Conservation (phyloP, 2,797 vertebrate genomes). For the Spinus pinus region DNA sequence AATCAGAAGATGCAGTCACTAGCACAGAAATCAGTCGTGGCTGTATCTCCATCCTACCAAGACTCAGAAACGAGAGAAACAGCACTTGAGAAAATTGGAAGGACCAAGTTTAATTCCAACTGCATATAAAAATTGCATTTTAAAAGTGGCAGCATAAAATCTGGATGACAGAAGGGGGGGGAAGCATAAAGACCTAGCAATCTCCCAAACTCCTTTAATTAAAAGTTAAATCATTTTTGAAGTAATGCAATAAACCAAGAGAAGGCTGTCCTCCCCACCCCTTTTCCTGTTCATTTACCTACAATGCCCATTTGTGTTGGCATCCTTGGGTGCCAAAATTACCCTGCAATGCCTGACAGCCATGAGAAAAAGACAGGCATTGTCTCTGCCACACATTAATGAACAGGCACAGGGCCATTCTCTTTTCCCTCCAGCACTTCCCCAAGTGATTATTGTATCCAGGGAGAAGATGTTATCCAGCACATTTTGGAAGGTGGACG, state of each 20-base stretch:
- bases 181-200: not conserved
- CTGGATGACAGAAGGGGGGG: not conserved
- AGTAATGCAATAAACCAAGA: not conserved
- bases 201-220: not conserved
- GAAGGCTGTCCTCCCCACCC: not conserved
- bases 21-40: constrained; percentile 19
- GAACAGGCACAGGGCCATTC: accelerated
- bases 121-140: not conserved
- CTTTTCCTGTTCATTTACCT: not conserved
- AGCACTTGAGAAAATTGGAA: not conserved
- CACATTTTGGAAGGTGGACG: not conserved
- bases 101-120: not conserved
- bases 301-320: not conserved
- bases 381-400: not conserved
- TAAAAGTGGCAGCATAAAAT: not conserved
- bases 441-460: not conserved
- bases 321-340: not conserved
- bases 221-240: not conserved
- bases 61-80: not conserved
- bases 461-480: not conserved
- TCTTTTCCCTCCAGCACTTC: not conserved
- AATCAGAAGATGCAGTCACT: not conserved
- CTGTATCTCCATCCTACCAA: not conserved
- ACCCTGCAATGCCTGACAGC: not conserved
- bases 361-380: not conserved